A percentile compares a stretch with the other conserved stretches of the same genome.
Evolutionary conservation across 1,140 invertebrate species (phyloP).

Genomic region (Leptestheria dahalacensis): DNA sequence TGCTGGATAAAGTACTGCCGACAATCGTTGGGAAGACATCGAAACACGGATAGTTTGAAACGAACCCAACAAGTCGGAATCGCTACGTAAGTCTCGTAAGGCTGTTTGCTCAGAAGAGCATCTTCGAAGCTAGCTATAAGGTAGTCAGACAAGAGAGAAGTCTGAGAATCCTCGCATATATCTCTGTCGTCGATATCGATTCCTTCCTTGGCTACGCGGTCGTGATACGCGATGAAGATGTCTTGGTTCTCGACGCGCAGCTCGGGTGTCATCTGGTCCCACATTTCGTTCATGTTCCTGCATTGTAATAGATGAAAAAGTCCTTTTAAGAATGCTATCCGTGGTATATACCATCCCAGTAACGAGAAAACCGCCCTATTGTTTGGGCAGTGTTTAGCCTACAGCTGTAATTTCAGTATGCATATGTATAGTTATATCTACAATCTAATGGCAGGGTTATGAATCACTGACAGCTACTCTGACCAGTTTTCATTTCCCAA

Average conservation of each 20-base stretch:
- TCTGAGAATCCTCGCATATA: background rate
- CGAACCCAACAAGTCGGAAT: slow-evolving; percentile 2
- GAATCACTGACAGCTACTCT: too few species aligned
- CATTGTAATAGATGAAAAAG: background rate
- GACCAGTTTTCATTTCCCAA: too few species aligned
- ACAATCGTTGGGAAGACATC: background rate
- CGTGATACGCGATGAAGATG: slow-evolving; percentile 22
- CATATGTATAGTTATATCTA: too few species aligned
- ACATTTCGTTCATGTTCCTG: slow-evolving; percentile 23
- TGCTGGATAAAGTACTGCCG: slow-evolving; percentile 4
- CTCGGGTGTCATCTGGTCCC: slow-evolving; percentile 19
- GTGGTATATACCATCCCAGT: too few species aligned
- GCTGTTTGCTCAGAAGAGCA: slow-evolving; percentile 13
- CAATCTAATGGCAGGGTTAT: too few species aligned
- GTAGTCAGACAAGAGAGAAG: background rate
- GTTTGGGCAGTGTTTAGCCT: too few species aligned
- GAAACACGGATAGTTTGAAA: background rate
- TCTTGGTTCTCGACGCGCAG: slow-evolving; percentile 18
- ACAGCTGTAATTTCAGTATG: too few species aligned
- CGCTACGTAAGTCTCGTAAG: background rate
- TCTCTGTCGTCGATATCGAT: slow-evolving; percentile 11
- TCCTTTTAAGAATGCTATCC: too few species aligned
- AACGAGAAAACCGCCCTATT: too few species aligned
- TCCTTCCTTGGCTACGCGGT: slow-evolving; percentile 17
- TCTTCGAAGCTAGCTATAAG: slow-evolving; percentile 14